Conservation (phyloP, 2,113 vertebrate species). For the Semnornis frantzii region DNA sequence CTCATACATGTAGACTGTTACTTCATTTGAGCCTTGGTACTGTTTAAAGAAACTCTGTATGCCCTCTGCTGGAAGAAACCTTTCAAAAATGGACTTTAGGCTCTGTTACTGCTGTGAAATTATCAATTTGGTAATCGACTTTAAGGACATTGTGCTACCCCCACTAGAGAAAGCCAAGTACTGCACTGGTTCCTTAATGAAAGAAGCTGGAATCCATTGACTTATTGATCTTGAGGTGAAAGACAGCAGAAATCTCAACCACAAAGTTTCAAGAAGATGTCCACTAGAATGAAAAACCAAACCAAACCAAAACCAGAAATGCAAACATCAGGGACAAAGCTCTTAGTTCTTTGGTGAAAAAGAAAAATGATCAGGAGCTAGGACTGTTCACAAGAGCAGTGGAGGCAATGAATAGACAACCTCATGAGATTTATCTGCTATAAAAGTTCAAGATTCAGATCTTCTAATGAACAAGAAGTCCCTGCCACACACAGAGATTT, state of each 20-base stretch:
- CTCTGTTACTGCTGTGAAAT: background rate
- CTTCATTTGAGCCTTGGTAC: background rate
- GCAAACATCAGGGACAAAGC: background rate
- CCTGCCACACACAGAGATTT: background rate
- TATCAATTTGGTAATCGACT: background rate
- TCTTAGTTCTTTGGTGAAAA: background rate
- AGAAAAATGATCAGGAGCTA: accelerated
- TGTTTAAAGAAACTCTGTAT: background rate
- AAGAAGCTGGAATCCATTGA: background rate
- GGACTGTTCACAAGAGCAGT: background rate
- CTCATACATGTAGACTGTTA: background rate
- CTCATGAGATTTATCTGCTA: background rate
- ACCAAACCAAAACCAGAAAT: background rate
- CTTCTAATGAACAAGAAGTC: background rate
- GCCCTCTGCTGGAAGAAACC: constrained; percentile 54
- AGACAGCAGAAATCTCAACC: background rate
- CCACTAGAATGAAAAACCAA: background rate
- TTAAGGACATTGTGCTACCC: background rate
- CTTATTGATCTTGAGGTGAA: background rate
- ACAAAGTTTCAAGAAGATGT: background rate
- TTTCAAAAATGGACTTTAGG: background rate
- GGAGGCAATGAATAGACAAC: background rate
- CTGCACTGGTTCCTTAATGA: background rate
- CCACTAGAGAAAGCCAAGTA: background rate
- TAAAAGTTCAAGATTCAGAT: background rate